Conservation (phyloP, 2,888 invertebrate genomes). For the Cacoxenus indagator region DNA sequence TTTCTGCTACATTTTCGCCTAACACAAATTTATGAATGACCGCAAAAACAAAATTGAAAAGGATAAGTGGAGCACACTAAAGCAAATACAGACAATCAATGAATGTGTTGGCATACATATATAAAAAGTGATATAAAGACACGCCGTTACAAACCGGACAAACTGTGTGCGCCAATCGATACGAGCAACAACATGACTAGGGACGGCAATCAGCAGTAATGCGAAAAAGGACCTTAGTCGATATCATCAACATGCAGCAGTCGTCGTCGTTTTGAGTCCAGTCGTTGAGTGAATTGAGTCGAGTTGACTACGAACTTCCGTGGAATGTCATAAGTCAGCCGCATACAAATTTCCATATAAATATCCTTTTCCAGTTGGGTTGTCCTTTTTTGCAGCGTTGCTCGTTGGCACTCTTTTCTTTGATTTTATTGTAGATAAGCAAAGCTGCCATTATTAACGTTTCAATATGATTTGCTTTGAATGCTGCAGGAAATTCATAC, state of each 20-base stretch:
- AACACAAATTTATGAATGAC: constrained; percentile 25
- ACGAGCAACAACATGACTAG: constrained; percentile 14
- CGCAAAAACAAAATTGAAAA: constrained; percentile 23
- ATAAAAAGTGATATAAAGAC: not conserved
- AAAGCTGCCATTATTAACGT: constrained; percentile 65
- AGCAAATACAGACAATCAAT: not conserved
- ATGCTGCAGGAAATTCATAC: constrained; percentile 28
- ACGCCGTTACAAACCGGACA: not conserved
- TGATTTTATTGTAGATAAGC: constrained; percentile 42
- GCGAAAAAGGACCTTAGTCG: not conserved
- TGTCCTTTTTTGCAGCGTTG: constrained; percentile 43
- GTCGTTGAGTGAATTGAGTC: too few relatives aligned
- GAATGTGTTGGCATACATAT: not conserved
- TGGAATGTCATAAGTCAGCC: constrained; percentile 65
- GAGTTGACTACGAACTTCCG: constrained; percentile 27
- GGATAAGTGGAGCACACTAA: constrained; percentile 19
- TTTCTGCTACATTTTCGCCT: not conserved
- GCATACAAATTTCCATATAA: constrained; percentile 61
- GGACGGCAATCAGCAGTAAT: not conserved
- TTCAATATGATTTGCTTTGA: constrained; percentile 58
- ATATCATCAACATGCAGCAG: not conserved
- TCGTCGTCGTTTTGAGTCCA: not conserved
- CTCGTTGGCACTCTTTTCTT: not conserved
- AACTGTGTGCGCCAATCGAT: constrained; percentile 23
- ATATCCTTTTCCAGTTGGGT: constrained; percentile 58